Conservation (phyloP, 2,797 vertebrate species). For the Rhinophrynus dorsalis region DNA sequence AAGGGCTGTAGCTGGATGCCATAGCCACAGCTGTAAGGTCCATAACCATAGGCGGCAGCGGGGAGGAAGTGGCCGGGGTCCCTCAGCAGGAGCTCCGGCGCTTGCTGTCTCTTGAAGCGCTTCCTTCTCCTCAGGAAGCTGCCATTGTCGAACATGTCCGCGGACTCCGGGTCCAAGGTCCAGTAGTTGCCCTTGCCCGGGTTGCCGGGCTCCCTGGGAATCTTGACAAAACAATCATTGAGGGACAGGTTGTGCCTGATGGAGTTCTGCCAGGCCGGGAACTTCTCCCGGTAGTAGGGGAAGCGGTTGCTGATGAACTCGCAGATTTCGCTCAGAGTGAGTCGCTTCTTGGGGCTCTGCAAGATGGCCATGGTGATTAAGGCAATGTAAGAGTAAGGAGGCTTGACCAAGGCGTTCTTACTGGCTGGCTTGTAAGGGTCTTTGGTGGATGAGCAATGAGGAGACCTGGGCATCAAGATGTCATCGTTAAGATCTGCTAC, state of each 20-base stretch:
- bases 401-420: conserved; percentile 85
- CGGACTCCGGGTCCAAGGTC: conserved; percentile 89
- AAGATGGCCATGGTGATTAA: conserved; percentile 95
- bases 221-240: conserved; percentile 88
- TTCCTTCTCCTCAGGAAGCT: conserved; percentile 87
- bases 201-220: conserved; percentile 86
- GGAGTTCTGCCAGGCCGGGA: conserved; percentile 89
- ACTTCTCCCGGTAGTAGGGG: conserved; percentile 88
- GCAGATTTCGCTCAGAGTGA: conserved; percentile 86
- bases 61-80: conserved; percentile 77
- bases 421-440: conserved; percentile 71
- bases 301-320: conserved; percentile 87
- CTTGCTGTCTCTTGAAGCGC: conserved; percentile 90
- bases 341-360: conserved; percentile 88
- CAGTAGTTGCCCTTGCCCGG: conserved; percentile 91
- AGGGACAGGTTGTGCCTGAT: conserved; percentile 86
- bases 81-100: conserved; percentile 76
- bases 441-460: conserved; percentile 68
- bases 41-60: conserved; percentile 78
- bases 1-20: conserved; percentile 89
- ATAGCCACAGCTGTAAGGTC: conserved; percentile 87
- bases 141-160: conserved; percentile 94
- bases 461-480: conserved; percentile 71
- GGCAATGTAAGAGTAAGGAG: conserved; percentile 92
- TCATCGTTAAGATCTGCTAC: conserved; percentile 79